phyloP scores from a whole-genome alignment of 37 sponge, comb jelly and placozoan genomes.

The Corticium candelabrum region DNA sequence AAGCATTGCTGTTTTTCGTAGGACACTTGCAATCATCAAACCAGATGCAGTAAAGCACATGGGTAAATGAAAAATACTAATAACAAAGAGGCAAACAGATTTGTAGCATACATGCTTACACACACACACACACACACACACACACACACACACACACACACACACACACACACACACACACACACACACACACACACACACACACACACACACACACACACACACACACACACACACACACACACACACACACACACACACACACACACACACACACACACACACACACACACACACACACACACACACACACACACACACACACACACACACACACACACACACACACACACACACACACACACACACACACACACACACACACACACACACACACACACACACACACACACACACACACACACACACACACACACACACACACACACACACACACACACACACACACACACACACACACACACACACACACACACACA shows the following conservation, averaged over 20 bases:
- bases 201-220: constrained; percentile 5
- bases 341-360: constrained; percentile 14
- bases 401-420: constrained; percentile 20
- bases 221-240: constrained; percentile 5
- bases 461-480: constrained; percentile 20
- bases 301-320: too few species aligned
- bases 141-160: constrained; percentile 5
- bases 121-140: constrained; percentile 5
- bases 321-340: too few species aligned
- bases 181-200: constrained; percentile 5
- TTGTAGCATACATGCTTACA: not conserved
- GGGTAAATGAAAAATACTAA: constrained; percentile 20
- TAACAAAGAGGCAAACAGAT: not conserved
- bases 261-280: not conserved
- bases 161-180: constrained; percentile 5
- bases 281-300: too few species aligned
- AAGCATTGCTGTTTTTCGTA: too few species aligned
- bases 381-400: constrained; percentile 20
- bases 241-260: constrained; percentile 5
- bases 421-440: constrained; percentile 20
- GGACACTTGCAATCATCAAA: constrained; percentile 72
- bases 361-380: constrained; percentile 20
- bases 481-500: constrained; percentile 20
- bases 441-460: constrained; percentile 20
- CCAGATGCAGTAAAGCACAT: constrained; percentile 65